These are phyloP conservation scores for Drosophila nr. perissopoda DNA, from an alignment of 2,888 invertebrate species.

Conservation along the genomic window DNA sequence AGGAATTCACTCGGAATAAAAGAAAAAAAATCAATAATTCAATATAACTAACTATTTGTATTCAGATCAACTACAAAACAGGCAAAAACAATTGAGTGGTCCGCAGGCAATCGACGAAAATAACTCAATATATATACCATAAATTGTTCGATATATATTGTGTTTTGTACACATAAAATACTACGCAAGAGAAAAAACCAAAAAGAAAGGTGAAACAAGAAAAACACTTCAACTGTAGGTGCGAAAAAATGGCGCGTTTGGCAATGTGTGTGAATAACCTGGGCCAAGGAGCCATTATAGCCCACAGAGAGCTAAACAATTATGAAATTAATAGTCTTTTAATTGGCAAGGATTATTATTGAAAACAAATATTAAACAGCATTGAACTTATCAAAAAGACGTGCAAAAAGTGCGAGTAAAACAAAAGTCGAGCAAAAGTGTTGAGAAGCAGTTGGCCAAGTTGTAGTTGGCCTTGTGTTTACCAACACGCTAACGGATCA, in stretches of 20 bases:
- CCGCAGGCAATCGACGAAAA: slow-evolving; percentile 39
- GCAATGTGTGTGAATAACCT: slow-evolving; percentile 69
- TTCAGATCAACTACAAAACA: slow-evolving; percentile 26
- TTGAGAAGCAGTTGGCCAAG: slow-evolving; percentile 25
- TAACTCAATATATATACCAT: slow-evolving; percentile 31
- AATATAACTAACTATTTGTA: slow-evolving; percentile 31
- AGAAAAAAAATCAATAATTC: slow-evolving; percentile 4
- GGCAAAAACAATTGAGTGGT: slow-evolving; percentile 31
- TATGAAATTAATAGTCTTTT: slow-evolving; percentile 76
- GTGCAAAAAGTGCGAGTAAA: slow-evolving; percentile 14
- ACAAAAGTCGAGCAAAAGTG: slow-evolving; percentile 35
- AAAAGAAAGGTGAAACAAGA: slow-evolving; percentile 11
- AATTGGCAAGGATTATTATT: slow-evolving; percentile 66
- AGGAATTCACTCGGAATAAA: slow-evolving; percentile 8
- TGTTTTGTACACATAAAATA: slow-evolving; percentile 11
- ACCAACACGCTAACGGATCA: slow-evolving; percentile 37
- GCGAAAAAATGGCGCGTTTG: slow-evolving; percentile 57
- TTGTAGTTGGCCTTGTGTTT: slow-evolving; percentile 37
- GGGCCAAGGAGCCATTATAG: slow-evolving; percentile 57
- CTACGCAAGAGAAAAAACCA: slow-evolving; percentile 27
- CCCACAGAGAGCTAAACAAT: slow-evolving; percentile 56
- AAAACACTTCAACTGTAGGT: slow-evolving; percentile 38
- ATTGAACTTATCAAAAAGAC: slow-evolving; percentile 51
- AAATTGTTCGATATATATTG: slow-evolving; percentile 19
- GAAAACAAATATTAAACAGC: slow-evolving; percentile 55